Conservation (phyloP, 2,797 vertebrate species). For the Melopsittacus undulatus region DNA sequence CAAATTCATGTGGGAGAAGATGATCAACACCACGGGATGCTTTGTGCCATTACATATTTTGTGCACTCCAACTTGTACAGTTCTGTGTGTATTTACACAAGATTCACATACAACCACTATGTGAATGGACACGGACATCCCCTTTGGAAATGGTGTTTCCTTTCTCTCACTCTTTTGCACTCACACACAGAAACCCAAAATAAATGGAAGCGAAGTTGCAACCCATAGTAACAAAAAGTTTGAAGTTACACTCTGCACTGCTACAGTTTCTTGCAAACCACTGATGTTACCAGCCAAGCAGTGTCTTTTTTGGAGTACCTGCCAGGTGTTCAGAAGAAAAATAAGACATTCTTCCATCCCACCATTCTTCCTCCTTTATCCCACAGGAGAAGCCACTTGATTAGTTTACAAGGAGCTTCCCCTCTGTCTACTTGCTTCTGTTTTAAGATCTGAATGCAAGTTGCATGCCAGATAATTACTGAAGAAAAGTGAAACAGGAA, state of each 20-base stretch:
- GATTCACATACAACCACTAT: not conserved
- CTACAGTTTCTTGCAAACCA: not conserved
- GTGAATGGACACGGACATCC: not conserved
- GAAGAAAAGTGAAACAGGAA: not conserved
- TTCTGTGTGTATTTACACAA: not conserved
- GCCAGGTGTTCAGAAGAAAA: not conserved
- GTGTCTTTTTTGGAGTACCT: not conserved
- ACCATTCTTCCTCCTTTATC: not conserved
- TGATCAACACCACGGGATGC: rapidly evolving
- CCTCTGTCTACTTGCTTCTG: not conserved
- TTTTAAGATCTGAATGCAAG: not conserved
- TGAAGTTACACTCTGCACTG: not conserved
- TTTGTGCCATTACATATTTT: not conserved
- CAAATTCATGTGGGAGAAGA: not conserved
- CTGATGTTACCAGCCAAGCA: not conserved
- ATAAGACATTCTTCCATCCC: not conserved
- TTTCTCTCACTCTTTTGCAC: not conserved
- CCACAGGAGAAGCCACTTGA: not conserved
- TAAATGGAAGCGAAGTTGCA: not conserved
- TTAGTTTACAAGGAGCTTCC: not conserved
- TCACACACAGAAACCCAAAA: not conserved
- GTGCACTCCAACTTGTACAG: not conserved
- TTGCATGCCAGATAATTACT: not conserved
- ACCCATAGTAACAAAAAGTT: not conserved
- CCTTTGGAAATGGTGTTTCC: rapidly evolving